A percentile compares a stretch with the other conserved stretches of the same genome.
Conservation (phyloP, 1,140 invertebrate species). For the Rhysida immarginata region DNA sequence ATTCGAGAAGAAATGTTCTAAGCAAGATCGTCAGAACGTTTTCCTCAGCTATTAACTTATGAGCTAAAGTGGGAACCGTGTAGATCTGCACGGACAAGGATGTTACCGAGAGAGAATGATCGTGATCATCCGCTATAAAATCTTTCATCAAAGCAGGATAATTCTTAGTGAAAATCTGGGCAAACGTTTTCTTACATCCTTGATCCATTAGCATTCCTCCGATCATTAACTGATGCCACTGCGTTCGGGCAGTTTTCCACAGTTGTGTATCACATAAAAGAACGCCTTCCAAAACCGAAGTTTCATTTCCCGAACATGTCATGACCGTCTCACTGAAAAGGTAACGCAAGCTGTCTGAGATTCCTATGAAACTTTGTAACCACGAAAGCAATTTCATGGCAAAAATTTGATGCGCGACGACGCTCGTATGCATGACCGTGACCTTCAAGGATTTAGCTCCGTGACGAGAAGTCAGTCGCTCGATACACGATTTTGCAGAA, state of each 20-base stretch:
- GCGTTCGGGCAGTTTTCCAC: conserved; percentile 64
- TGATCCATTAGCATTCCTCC: conserved; percentile 87
- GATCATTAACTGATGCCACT: conserved; percentile 86
- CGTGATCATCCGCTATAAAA: conserved; percentile 93
- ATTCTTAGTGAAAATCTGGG: conserved; percentile 64
- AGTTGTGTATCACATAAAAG: conserved; percentile 32
- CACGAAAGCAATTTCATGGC: conserved; percentile 73
- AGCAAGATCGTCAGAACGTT: conserved; percentile 73
- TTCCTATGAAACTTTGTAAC: conserved; percentile 67
- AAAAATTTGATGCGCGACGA: conserved; percentile 86
- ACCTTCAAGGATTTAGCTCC: conserved; percentile 60
- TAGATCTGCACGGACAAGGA: conserved; percentile 90
- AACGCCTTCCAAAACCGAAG: conserved; percentile 49
- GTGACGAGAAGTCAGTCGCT: conserved; percentile 62
- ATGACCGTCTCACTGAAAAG: conserved; percentile 44
- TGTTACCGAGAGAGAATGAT: conserved; percentile 90
- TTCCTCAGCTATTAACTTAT: conserved; percentile 73
- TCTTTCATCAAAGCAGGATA: conserved; percentile 80
- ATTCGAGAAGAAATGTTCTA: conserved; percentile 76
- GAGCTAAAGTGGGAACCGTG: conserved; percentile 87
- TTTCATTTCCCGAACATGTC: conserved; percentile 19
- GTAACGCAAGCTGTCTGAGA: conserved; percentile 55
- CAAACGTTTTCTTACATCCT: conserved; percentile 76
- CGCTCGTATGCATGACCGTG: conserved; percentile 73
- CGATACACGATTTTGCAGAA: conserved; percentile 54